A percentile compares a stretch with the other conserved stretches of the same genome.
Evolutionary conservation across 2,113 vertebrate genomes (phyloP).

Genomic region (Dromaius novaehollandiae): DNA sequence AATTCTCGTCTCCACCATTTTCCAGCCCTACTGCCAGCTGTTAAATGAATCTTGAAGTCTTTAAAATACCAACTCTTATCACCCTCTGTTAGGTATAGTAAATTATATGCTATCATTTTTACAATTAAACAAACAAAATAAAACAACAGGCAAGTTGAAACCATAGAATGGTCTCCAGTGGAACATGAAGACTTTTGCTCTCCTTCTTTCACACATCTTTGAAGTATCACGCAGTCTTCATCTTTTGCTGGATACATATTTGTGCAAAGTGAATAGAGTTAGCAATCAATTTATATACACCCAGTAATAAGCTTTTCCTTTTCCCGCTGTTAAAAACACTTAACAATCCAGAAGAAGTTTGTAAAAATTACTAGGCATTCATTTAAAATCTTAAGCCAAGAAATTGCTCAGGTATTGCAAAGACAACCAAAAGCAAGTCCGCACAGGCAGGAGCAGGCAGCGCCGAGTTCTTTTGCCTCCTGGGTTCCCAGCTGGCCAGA

Average conservation of each 20-base stretch:
- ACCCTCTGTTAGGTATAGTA: not conserved
- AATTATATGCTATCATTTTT: not conserved
- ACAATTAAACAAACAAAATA: not conserved
- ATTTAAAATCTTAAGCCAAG: slow-evolving; percentile 4
- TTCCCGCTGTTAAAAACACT: slow-evolving; percentile 13
- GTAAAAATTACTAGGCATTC: not conserved
- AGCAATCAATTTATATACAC: slow-evolving; percentile 14
- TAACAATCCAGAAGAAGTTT: slow-evolving; percentile 16
- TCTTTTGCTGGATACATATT: not conserved
- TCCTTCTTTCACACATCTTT: not conserved
- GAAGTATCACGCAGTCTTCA: not conserved
- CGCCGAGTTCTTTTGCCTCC: not conserved
- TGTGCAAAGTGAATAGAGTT: not conserved
- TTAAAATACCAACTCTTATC: not conserved
- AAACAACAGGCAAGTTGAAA: not conserved
- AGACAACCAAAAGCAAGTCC: slow-evolving; percentile 22
- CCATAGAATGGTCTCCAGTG: not conserved
- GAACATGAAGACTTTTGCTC: not conserved
- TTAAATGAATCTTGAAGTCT: not conserved
- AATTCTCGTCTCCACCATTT: not conserved
- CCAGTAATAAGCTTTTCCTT: not conserved
- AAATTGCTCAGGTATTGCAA: not conserved
- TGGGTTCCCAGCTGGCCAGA: slow-evolving; percentile 13
- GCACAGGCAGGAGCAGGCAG: slow-evolving; percentile 3
- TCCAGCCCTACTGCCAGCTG: not conserved